Conservation (phyloP, 2,888 invertebrate genomes). For the Prionchulus punctatus region DNA sequence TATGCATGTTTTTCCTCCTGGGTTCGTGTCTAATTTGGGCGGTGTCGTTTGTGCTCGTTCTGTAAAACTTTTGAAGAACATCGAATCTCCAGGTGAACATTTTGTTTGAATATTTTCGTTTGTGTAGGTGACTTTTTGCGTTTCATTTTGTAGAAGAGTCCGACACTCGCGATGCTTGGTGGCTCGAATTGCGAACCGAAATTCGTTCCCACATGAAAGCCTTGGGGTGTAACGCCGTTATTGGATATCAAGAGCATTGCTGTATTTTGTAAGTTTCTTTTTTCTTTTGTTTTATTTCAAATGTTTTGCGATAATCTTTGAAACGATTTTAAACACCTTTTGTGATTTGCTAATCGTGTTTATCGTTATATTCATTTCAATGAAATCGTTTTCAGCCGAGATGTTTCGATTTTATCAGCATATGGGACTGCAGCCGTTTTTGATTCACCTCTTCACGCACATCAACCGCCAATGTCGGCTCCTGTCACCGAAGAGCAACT, state of each 20-base stretch:
- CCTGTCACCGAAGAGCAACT: too few relatives aligned
- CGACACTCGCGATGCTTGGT: constrained; percentile 82
- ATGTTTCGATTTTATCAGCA: constrained; percentile 80
- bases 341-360: too few relatives aligned
- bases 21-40: constrained; percentile 70
- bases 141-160: constrained; percentile 60
- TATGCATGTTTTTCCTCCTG: constrained; percentile 68
- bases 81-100: constrained; percentile 37
- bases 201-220: constrained; percentile 80
- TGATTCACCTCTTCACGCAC: too few relatives aligned
- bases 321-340: too few relatives aligned
- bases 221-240: constrained; percentile 76
- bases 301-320: too few relatives aligned
- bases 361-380: too few relatives aligned
- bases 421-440: constrained; percentile 76
- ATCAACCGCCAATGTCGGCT: too few relatives aligned
- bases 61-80: constrained; percentile 62
- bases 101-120: background rate
- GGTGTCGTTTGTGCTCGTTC: constrained; percentile 68
- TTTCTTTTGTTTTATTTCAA: too few relatives aligned
- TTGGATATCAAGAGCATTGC: constrained; percentile 70
- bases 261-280: background rate
- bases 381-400: constrained; percentile 52
- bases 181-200: constrained; percentile 88
- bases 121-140: constrained; percentile 2